phyloP scores from a whole-genome alignment of 2,888 invertebrate species.

The Dichetophora obliterata region DNA sequence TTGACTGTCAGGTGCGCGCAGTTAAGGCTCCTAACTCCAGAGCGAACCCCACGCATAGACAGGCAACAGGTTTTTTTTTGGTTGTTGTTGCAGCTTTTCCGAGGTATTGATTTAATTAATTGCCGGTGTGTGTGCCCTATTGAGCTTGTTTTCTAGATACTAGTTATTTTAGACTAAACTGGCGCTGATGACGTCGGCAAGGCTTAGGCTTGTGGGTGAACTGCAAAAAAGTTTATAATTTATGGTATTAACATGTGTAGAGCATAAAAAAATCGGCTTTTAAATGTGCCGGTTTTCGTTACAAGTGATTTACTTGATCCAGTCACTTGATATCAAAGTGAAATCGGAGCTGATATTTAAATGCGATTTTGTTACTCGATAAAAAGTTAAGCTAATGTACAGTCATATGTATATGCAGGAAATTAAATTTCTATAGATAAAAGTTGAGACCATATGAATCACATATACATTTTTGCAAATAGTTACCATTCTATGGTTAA shows the following conservation, averaged over 20 bases:
- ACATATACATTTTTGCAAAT: no score
- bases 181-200: neutral
- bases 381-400: no score
- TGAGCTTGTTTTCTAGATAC: neutral
- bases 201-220: neutral
- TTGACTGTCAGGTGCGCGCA: neutral
- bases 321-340: neutral
- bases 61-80: neutral
- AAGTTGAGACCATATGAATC: no score
- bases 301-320: neutral
- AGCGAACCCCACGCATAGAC: slow-evolving; percentile 6
- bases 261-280: neutral
- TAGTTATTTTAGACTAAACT: no score
- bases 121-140: slow-evolving; percentile 23
- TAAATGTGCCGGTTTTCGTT: neutral
- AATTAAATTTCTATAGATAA: no score
- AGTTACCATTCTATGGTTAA: no score
- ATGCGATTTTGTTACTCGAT: no score
- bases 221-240: no score
- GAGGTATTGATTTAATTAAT: slow-evolving; percentile 26
- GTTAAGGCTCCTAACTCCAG: neutral
- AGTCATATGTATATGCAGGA: neutral
- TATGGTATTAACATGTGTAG: neutral
- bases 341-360: neutral
- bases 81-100: neutral